phyloP scores from a whole-genome alignment of 2,113 vertebrate genomes.

The Pangasianodon gigas region DNA sequence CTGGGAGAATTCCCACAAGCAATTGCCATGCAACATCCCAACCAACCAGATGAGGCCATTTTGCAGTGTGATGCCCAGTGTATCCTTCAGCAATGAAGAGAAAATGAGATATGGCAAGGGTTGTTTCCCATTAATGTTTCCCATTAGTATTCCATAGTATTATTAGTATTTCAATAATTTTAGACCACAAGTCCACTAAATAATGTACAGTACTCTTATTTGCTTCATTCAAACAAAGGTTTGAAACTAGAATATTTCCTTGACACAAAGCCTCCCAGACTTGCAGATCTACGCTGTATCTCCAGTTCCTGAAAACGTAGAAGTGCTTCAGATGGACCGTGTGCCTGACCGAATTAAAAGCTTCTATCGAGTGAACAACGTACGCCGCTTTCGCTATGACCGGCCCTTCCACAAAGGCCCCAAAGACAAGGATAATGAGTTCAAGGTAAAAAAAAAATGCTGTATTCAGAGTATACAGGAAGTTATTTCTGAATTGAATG shows the following conservation, averaged over 20 bases:
- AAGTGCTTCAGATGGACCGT: slow-evolving; percentile 90
- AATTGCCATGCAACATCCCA: slow-evolving; percentile 99
- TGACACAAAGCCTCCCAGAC: slow-evolving; percentile 65
- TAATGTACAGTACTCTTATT: neutral
- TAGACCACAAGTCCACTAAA: neutral
- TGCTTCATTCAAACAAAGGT: neutral
- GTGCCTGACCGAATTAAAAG: slow-evolving; percentile 97
- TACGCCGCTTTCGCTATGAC: slow-evolving; percentile 94
- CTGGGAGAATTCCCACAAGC: slow-evolving; percentile 97
- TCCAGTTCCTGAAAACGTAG: slow-evolving; percentile 86
- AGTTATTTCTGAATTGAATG: neutral
- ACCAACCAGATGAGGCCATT: slow-evolving; percentile 92
- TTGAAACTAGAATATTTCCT: slow-evolving; percentile 43
- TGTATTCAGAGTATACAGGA: neutral
- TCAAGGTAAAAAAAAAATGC: slow-evolving; percentile 79
- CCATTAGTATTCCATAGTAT: neutral
- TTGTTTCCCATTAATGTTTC: no score
- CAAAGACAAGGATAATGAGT: slow-evolving; percentile 96
- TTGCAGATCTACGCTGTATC: slow-evolving; percentile 92
- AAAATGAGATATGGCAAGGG: neutral
- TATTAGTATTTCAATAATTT: neutral
- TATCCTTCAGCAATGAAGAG: slow-evolving; percentile 78
- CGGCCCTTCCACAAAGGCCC: slow-evolving; percentile 94
- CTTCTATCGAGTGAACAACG: slow-evolving; percentile 96
- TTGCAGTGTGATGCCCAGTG: slow-evolving; percentile 95